Percentiles rank a stretch among this genome's conserved stretches.
Evolutionary conservation across 1,140 invertebrate genomes (phyloP).

Genomic region (Halesus radiatus): DNA sequence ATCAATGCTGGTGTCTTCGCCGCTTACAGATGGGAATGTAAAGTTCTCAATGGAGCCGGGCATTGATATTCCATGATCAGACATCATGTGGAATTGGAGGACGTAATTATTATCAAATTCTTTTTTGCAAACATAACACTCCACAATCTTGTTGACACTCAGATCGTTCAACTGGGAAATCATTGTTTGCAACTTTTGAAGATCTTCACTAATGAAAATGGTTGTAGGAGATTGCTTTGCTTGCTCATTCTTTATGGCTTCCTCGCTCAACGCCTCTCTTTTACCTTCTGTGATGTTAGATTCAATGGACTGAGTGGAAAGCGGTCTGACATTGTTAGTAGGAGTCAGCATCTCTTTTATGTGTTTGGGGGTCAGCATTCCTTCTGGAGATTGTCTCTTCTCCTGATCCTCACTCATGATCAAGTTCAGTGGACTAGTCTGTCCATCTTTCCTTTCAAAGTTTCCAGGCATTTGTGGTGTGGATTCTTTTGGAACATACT

Average conservation of each 20-base stretch:
- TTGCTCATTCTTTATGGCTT: slow-evolving; percentile 63
- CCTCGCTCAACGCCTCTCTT: slow-evolving; percentile 56
- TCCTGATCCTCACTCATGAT: slow-evolving; percentile 69
- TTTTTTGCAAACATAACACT: slow-evolving; percentile 73
- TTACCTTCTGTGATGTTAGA: slow-evolving; percentile 57
- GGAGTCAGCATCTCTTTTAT: slow-evolving; percentile 45
- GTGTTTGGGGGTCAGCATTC: slow-evolving; percentile 63
- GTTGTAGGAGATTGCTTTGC: slow-evolving; percentile 67
- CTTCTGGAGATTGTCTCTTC: slow-evolving; percentile 59
- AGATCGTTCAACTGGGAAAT: slow-evolving; percentile 89
- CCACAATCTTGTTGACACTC: slow-evolving; percentile 73
- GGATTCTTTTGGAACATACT: slow-evolving; percentile 63
- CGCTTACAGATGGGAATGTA: slow-evolving; percentile 46
- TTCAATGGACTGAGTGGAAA: slow-evolving; percentile 59
- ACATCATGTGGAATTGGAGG: slow-evolving; percentile 74
- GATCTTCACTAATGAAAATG: slow-evolving; percentile 69
- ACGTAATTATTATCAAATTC: slow-evolving; percentile 74
- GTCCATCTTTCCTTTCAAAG: slow-evolving; percentile 66
- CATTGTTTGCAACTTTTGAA: slow-evolving; percentile 93
- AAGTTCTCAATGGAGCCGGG: slow-evolving; percentile 50
- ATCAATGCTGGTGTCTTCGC: slow-evolving; percentile 47
- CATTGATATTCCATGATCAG: slow-evolving; percentile 69
- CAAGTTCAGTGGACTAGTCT: slow-evolving; percentile 75
- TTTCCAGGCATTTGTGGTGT: slow-evolving; percentile 63
- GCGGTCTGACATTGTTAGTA: slow-evolving; percentile 64